phyloP scores from a whole-genome alignment of 2,113 vertebrate genomes.

The Tetraodon nigroviridis region DNA sequence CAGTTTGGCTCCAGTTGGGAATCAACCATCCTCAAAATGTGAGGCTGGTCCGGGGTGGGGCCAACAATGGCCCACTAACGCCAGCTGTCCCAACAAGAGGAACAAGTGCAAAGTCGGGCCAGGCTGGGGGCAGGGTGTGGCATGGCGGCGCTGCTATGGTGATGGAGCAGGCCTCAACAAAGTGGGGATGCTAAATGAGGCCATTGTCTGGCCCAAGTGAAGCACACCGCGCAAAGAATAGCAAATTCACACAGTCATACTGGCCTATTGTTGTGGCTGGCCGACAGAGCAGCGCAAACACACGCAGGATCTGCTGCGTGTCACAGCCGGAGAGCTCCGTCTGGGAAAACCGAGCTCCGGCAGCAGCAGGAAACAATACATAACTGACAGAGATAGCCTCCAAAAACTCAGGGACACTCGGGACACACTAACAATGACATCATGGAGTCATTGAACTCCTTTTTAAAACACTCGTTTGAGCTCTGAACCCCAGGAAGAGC shows the following conservation, averaged over 20 bases:
- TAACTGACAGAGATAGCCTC: no score
- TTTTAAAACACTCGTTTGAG: no score
- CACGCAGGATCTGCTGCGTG: slow-evolving; percentile 32
- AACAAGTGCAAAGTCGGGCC: slow-evolving; percentile 59
- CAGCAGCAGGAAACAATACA: slow-evolving; percentile 2
- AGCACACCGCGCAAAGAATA: slow-evolving; percentile 71
- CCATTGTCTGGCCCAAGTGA: slow-evolving; percentile 76
- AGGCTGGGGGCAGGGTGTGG: slow-evolving; percentile 64
- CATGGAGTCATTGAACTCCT: no score
- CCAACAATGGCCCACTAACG: slow-evolving; percentile 41
- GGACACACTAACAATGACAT: no score
- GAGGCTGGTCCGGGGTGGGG: slow-evolving; percentile 50
- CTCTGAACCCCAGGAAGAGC: no score
- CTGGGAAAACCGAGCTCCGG: slow-evolving; percentile 3
- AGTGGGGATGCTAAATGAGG: slow-evolving; percentile 72
- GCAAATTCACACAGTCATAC: slow-evolving; percentile 74
- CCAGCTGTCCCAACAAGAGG: slow-evolving; percentile 63
- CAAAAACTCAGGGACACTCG: no score
- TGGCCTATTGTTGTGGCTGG: slow-evolving; percentile 67
- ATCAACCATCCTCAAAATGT: slow-evolving; percentile 45
- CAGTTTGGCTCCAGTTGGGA: background rate
- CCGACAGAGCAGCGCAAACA: slow-evolving; percentile 33
- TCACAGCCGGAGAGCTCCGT: slow-evolving; percentile 9
- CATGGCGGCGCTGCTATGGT: slow-evolving; percentile 57
- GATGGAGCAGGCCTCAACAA: slow-evolving; percentile 56